Base-by-base conservation (phyloP, 2,113 vertebrate species). In the Cynoglossus semilaevis region DNA sequence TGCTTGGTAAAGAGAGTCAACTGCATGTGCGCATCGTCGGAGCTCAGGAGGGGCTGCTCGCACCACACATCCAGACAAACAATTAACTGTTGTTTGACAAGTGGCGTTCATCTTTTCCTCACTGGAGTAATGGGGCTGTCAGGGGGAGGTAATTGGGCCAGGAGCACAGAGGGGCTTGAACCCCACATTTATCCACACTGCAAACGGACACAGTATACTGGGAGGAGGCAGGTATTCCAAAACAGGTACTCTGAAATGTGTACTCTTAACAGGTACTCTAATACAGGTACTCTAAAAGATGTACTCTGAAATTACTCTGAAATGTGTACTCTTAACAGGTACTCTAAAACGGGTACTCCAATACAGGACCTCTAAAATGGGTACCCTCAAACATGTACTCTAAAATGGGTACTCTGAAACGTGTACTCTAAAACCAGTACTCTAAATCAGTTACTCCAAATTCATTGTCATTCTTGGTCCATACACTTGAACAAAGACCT, bases 121-220 rank as follows among this genome's bases (percentile, higher is more conserved):
- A 89, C 91, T 87, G 91, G 94, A 95, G 93, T 95, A 95, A 97
- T 97, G 94, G 92, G 93, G 90, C 92, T 95, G 95, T 94, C 94
- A 94, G 83, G 88, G 77, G 81, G 88, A 83, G 85, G 87, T 88
- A 89, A 89, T 87, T 83, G 80, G 84, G 72, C 75, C 72, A 63
- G 75, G 19, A 72, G 71, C 63, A 83, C 55, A 78, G 58, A 71
- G 17, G 79, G 68, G 67, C 70, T 51, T 44, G 37, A 52, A 63
- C 61, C 63, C 63, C 49, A 67, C 63, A 76, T 82, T 84, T 72
- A 77, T 59, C 84, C 72, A 83, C 56, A 61, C 62, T 19, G 72
- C 57, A 64, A 79, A 79, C 54, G 67, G 67, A 68, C 70, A 67
- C 69, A 71, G 58, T 57, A 35, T 34, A 18, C 9, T 15, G 19